Conservation (phyloP, 2,113 vertebrate species). For the Campylorhamphus procurvoides region DNA sequence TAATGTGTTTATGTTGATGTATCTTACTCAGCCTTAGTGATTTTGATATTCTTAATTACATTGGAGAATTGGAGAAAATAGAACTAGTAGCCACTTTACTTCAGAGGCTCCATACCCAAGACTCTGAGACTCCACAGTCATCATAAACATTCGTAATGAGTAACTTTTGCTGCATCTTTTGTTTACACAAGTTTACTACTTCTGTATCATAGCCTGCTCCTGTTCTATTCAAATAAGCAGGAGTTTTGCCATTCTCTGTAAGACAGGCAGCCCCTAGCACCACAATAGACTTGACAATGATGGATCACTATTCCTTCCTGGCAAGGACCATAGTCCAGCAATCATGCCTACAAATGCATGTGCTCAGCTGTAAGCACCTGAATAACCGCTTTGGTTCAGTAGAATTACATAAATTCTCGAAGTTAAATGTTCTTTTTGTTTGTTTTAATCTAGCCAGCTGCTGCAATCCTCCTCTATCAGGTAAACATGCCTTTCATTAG, state of each 20-base stretch:
- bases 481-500: background rate
- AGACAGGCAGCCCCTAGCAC: background rate
- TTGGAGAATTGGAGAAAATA: background rate
- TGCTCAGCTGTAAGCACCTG: background rate
- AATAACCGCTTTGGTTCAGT: background rate
- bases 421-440: background rate
- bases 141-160: constrained; percentile 27
- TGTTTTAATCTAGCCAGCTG: background rate
- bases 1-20: background rate
- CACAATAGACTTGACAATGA: background rate
- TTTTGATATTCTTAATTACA: background rate
- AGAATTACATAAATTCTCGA: background rate
- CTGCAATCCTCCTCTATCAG: background rate
- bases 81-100: background rate
- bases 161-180: background rate
- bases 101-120: constrained; percentile 12
- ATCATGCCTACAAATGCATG: background rate
- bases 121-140: background rate
- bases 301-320: background rate
- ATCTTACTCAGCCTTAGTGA: background rate
- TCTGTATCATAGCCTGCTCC: background rate
- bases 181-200: constrained; percentile 9
- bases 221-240: background rate
- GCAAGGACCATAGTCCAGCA: background rate
- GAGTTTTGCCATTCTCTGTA: background rate